Conservation (phyloP, 2,888 invertebrate genomes). For the Corbicula japonica region DNA sequence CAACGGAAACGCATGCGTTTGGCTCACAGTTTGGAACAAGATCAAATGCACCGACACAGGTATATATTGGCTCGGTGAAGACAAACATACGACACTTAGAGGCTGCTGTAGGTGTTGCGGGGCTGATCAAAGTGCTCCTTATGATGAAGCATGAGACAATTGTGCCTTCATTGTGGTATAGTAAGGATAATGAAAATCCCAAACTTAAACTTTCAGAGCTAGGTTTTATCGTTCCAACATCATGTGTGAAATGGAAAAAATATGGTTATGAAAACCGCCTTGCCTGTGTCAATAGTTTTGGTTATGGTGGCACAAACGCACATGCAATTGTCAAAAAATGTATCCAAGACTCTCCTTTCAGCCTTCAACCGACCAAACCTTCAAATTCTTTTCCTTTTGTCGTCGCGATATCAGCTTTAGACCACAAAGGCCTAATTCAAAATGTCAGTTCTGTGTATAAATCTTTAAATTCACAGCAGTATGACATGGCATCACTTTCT, state of each 20-base stretch:
- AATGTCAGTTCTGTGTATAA: slow-evolving; percentile 24
- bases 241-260: slow-evolving; percentile 37
- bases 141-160: slow-evolving; percentile 72
- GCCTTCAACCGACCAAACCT: not conserved
- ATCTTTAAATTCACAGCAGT: slow-evolving; percentile 4
- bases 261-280: slow-evolving; percentile 17
- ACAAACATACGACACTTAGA: slow-evolving; percentile 76
- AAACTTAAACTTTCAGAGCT: slow-evolving; percentile 52
- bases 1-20: slow-evolving; percentile 68
- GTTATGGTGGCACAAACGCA: slow-evolving; percentile 74
- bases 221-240: slow-evolving; percentile 54
- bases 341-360: too few species aligned
- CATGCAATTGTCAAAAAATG: slow-evolving; percentile 63
- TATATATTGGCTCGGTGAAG: slow-evolving; percentile 73
- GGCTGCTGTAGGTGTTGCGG: slow-evolving; percentile 73
- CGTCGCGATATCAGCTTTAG: slow-evolving; percentile 54
- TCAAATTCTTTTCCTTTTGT: slow-evolving; percentile 5
- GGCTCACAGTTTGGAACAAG: slow-evolving; percentile 31
- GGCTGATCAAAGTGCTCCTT: slow-evolving; percentile 73
- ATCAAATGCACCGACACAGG: not conserved
- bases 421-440: slow-evolving; percentile 8
- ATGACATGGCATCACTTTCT: slow-evolving; percentile 36
- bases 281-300: slow-evolving; percentile 71
- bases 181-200: slow-evolving; percentile 58
- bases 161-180: slow-evolving; percentile 71